These are phyloP conservation scores for Homarus gammarus DNA, from an alignment of 2,888 invertebrate genomes.

Conservation along the genomic window DNA sequence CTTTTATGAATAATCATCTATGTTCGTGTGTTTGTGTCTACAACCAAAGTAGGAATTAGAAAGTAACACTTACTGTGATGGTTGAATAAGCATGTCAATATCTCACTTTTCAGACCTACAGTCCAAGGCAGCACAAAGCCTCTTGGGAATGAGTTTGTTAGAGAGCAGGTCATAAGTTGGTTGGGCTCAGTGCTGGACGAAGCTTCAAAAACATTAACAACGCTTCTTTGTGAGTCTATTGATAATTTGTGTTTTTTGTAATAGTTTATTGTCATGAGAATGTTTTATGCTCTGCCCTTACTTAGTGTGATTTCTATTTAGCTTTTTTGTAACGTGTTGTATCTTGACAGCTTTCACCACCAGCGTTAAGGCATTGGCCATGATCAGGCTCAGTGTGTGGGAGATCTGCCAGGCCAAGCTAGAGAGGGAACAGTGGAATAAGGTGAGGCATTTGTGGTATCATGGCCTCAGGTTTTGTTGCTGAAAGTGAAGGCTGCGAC, in stretches of 20 bases:
- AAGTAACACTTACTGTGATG: not conserved
- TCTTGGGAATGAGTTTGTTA: constrained; percentile 43
- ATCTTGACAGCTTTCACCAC: constrained; percentile 62
- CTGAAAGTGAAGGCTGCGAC: not conserved
- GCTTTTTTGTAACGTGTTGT: not conserved
- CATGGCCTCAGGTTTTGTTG: too few relatives aligned
- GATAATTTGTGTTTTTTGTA: too few relatives aligned
- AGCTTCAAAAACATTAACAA: constrained; percentile 43
- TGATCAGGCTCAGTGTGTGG: constrained; percentile 67
- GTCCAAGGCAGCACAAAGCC: constrained; percentile 39
- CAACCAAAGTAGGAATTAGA: not conserved
- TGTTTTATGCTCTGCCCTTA: too few relatives aligned
- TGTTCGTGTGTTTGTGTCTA: not conserved
- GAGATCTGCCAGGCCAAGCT: constrained; percentile 55
- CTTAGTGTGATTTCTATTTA: too few relatives aligned
- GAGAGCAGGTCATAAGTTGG: constrained; percentile 36
- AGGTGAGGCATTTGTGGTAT: too few relatives aligned
- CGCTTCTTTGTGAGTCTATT: constrained; percentile 40
- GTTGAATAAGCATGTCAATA: not conserved
- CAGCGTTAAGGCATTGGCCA: constrained; percentile 58
- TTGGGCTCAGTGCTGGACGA: constrained; percentile 42
- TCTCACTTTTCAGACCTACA: constrained; percentile 28
- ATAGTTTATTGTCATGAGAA: too few relatives aligned
- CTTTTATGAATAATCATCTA: not conserved
- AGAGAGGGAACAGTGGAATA: constrained; percentile 27